Conservation (phyloP, 2,113 vertebrate genomes). For the Motacilla alba region DNA sequence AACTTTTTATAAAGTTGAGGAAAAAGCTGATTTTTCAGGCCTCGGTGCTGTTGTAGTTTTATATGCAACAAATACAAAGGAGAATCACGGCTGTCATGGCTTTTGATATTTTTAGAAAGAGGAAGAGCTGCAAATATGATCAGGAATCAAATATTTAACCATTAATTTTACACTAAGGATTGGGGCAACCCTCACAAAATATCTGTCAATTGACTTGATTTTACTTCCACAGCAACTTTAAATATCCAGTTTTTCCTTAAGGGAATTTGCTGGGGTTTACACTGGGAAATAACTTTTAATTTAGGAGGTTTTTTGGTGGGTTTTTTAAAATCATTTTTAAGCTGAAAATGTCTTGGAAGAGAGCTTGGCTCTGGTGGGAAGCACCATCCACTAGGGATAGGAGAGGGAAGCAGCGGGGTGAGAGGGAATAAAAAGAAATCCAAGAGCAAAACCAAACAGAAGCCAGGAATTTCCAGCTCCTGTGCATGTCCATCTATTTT, state of each 20-base stretch:
- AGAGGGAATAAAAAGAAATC: neutral
- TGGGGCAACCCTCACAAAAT: neutral
- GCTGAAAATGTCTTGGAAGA: neutral
- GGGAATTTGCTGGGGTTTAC: neutral
- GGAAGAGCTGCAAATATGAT: slow-evolving; percentile 7
- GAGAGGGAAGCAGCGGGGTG: neutral
- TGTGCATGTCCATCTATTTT: neutral
- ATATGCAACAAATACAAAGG: slow-evolving; percentile 1
- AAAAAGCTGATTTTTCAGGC: slow-evolving; percentile 20
- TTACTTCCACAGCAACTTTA: neutral
- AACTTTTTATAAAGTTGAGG: slow-evolving; percentile 32
- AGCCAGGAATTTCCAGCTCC: slow-evolving; percentile 2
- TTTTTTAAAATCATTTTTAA: neutral
- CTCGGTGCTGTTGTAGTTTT: neutral
- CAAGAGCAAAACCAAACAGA: neutral
- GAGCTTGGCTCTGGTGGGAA: neutral
- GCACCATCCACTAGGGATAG: neutral
- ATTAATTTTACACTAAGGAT: neutral
- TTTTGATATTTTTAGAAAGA: neutral
- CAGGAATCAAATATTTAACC: neutral
- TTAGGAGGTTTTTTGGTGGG: neutral
- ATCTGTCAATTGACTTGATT: neutral
- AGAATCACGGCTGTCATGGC: neutral
- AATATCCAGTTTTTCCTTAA: neutral
- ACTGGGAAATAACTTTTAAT: neutral